Evolutionary conservation across 2,797 vertebrate genomes (phyloP).

Genomic region (Euphonia xanthogaster): DNA sequence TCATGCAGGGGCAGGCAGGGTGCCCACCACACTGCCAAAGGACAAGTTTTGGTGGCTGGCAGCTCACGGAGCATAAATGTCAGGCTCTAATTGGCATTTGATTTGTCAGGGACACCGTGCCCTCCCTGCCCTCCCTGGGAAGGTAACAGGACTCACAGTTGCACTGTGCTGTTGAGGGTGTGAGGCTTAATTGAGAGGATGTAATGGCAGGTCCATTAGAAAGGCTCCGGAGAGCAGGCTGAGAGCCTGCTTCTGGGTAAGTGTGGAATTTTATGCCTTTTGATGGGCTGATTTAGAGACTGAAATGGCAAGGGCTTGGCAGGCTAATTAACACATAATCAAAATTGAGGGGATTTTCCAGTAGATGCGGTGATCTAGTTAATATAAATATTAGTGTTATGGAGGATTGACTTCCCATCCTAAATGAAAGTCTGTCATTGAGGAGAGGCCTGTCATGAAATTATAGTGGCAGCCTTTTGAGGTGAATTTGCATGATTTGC

Average conservation of each 20-base stretch:
- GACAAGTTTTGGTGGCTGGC: background rate
- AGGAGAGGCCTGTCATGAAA: conserved; percentile 1
- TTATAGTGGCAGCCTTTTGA: background rate
- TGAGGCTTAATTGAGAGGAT: conserved; percentile 36
- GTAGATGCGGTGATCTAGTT: conserved; percentile 33
- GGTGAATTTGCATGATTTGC: conserved; percentile 26
- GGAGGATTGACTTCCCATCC: conserved; percentile 1
- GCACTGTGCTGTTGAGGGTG: rapidly evolving
- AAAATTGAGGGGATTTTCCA: conserved; percentile 57
- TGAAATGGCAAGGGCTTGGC: conserved; percentile 46
- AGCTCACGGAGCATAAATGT: background rate
- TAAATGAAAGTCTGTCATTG: conserved; percentile 22
- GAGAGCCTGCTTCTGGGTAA: conserved; percentile 19
- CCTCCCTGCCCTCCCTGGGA: background rate
- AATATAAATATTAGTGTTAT: conserved; percentile 33
- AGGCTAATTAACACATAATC: conserved; percentile 67
- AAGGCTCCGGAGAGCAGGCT: background rate
- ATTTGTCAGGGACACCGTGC: background rate
- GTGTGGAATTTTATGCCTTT: conserved; percentile 39
- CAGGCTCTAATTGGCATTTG: background rate
- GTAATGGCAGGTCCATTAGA: conserved; percentile 15
- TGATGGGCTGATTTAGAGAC: conserved; percentile 39
- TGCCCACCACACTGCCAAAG: background rate
- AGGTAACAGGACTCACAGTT: background rate
- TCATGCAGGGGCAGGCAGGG: background rate